These are phyloP conservation scores for Apoderus coryli DNA, from an alignment of 2,888 invertebrate species.

Conservation along the genomic window DNA sequence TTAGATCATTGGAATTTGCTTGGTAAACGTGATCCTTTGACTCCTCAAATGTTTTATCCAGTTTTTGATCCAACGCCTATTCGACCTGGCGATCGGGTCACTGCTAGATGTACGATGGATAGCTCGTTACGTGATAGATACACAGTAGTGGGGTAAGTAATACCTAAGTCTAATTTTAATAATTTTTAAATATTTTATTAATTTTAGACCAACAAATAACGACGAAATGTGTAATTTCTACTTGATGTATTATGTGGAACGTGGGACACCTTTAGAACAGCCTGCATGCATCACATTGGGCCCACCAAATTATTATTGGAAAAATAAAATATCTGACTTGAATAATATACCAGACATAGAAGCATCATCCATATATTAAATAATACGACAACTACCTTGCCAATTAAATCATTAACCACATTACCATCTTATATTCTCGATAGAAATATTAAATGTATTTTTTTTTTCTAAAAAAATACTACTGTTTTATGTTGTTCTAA, in stretches of 20 bases:
- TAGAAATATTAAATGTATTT: too few relatives aligned
- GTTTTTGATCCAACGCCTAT: conserved; percentile 50
- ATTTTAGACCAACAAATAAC: conserved; percentile 56
- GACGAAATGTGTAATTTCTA: conserved; percentile 97
- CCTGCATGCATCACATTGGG: conserved; percentile 77
- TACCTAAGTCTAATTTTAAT: too few relatives aligned
- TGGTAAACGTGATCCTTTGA: conserved; percentile 74
- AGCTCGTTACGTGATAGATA: conserved; percentile 18
- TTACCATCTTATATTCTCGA: too few relatives aligned
- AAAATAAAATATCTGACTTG: conserved; percentile 40
- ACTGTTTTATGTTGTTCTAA: too few relatives aligned
- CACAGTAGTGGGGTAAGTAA: conserved; percentile 23
- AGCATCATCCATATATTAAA: conserved; percentile 40
- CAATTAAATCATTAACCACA: too few relatives aligned
- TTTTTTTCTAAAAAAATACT: too few relatives aligned
- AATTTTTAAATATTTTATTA: conserved; percentile 5
- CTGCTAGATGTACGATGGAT: conserved; percentile 83
- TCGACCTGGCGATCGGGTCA: conserved; percentile 57
- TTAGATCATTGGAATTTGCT: conserved; percentile 65
- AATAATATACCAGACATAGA: conserved; percentile 63
- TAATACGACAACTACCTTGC: too few relatives aligned
- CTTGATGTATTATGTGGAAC: conserved; percentile 81
- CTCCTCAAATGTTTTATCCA: conserved; percentile 92
- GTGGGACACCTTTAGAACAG: conserved; percentile 54
- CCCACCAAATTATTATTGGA: conserved; percentile 78